Percentiles rank a stretch among this genome's conserved stretches.
These are phyloP conservation scores for Xylocampa areola DNA, from an alignment of 2,888 invertebrate species.

Conservation along the genomic window DNA sequence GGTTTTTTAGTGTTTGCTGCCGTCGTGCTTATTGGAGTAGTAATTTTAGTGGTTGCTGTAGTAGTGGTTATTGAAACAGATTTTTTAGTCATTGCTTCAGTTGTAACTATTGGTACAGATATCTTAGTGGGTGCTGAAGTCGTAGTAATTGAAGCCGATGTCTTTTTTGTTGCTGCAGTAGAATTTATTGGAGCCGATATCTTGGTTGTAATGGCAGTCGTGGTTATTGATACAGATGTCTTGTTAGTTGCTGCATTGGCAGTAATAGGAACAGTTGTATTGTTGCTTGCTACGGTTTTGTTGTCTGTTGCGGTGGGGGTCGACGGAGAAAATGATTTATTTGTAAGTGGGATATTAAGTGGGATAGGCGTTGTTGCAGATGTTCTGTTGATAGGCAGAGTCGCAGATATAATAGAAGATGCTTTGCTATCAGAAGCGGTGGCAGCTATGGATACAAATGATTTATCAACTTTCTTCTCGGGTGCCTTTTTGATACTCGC, in stretches of 20 bases:
- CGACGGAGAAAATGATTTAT: background rate
- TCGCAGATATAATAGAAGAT: background rate
- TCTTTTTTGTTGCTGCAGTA: background rate
- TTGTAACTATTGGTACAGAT: background rate
- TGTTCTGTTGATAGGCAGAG: background rate
- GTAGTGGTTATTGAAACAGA: background rate
- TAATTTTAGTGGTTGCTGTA: background rate
- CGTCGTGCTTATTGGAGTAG: slow-evolving; percentile 3
- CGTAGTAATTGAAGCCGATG: slow-evolving; percentile 18
- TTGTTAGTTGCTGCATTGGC: slow-evolving; percentile 12
- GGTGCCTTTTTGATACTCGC: too few relatives aligned
- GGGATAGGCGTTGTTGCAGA: too few relatives aligned
- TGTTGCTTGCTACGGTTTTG: background rate
- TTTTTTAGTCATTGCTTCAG: slow-evolving; percentile 1
- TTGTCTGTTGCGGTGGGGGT: background rate
- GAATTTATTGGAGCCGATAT: background rate
- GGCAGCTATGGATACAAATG: background rate
- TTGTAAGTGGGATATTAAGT: background rate
- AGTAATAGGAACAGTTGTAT: slow-evolving; percentile 23
- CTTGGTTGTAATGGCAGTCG: slow-evolving; percentile 1
- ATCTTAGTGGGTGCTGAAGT: slow-evolving; percentile 20
- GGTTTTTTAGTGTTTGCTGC: slow-evolving; percentile 6
- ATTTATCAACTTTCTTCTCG: too few relatives aligned
- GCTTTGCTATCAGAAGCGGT: background rate
- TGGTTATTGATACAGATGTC: background rate